A percentile compares a stretch with the other conserved stretches of the same genome.
phyloP scores from a whole-genome alignment of 2,888 invertebrate species.

The Crossocerus cetratus region DNA sequence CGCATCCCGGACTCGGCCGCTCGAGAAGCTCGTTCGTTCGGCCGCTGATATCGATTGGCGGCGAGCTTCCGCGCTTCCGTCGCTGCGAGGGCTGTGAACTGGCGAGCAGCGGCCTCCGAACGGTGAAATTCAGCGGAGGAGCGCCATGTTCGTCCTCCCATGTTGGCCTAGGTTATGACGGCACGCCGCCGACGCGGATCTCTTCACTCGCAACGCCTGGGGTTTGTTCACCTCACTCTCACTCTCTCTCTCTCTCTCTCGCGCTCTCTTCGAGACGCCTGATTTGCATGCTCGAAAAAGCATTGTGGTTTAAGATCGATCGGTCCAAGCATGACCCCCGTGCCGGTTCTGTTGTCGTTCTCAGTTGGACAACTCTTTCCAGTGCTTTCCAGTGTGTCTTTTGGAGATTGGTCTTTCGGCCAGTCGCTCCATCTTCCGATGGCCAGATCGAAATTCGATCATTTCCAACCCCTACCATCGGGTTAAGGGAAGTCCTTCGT shows the following conservation, averaged over 20 bases:
- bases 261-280: no score
- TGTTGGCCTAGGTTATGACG: constrained; percentile 39
- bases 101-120: not conserved
- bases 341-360: constrained; percentile 46
- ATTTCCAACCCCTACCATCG: no score
- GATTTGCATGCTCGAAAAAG: constrained; percentile 51
- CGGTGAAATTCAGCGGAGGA: not conserved
- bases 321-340: constrained; percentile 55
- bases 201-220: constrained; percentile 43
- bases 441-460: no score
- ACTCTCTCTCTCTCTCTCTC: no score
- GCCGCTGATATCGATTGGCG: not conserved
- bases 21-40: not conserved
- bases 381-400: no score
- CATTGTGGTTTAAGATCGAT: constrained; percentile 57
- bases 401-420: no score
- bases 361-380: constrained; percentile 23
- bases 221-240: constrained; percentile 59
- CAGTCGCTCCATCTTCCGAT: no score
- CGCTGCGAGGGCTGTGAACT: no score
- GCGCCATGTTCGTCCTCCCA: not conserved
- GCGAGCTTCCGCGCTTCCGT: no score
- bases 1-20: not conserved
- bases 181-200: constrained; percentile 35
- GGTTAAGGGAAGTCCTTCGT: no score